These are phyloP conservation scores for Brachirus orientalis DNA, from an alignment of 2,113 vertebrate genomes.

Conservation along the genomic window DNA sequence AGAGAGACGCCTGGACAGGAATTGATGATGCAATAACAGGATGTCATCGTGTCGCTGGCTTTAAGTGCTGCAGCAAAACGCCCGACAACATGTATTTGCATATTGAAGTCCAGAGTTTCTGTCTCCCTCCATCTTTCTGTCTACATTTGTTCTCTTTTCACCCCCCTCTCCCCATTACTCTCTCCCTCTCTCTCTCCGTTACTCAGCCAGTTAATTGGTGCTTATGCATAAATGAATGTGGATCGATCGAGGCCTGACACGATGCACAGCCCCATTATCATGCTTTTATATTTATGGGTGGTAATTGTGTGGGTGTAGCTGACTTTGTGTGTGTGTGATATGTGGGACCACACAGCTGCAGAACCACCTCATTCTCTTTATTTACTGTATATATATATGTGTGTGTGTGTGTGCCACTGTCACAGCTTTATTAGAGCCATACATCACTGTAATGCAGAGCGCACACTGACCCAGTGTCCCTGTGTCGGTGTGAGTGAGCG, in stretches of 20 bases:
- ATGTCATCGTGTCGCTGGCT: slow-evolving; percentile 55
- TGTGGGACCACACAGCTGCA: too few species aligned
- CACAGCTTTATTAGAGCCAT: slow-evolving; percentile 65
- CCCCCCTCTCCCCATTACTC: neutral
- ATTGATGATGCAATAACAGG: slow-evolving; percentile 57
- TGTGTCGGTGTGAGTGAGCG: slow-evolving; percentile 12
- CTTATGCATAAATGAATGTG: slow-evolving; percentile 72
- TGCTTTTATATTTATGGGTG: slow-evolving; percentile 69
- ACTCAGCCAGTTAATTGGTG: slow-evolving; percentile 71
- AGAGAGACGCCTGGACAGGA: slow-evolving; percentile 47
- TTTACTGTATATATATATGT: neutral
- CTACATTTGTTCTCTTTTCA: too few species aligned
- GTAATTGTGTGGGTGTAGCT: slow-evolving; percentile 52
- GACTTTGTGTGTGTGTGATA: slow-evolving; percentile 21
- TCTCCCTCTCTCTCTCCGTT: slow-evolving; percentile 21
- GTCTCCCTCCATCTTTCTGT: slow-evolving; percentile 1
- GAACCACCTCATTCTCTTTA: too few species aligned
- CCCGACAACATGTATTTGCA: slow-evolving; percentile 44
- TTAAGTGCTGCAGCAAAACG: slow-evolving; percentile 65
- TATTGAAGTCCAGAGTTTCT: slow-evolving; percentile 19
- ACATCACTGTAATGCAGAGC: slow-evolving; percentile 45
- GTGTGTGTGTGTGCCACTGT: slow-evolving; percentile 22
- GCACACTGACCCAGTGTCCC: slow-evolving; percentile 28
- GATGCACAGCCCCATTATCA: slow-evolving; percentile 43
- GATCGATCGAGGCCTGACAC: slow-evolving; percentile 65